A percentile compares a stretch with the other conserved stretches of the same genome.
phyloP scores from a whole-genome alignment of 1,140 invertebrate species.

The Diprion similis region DNA sequence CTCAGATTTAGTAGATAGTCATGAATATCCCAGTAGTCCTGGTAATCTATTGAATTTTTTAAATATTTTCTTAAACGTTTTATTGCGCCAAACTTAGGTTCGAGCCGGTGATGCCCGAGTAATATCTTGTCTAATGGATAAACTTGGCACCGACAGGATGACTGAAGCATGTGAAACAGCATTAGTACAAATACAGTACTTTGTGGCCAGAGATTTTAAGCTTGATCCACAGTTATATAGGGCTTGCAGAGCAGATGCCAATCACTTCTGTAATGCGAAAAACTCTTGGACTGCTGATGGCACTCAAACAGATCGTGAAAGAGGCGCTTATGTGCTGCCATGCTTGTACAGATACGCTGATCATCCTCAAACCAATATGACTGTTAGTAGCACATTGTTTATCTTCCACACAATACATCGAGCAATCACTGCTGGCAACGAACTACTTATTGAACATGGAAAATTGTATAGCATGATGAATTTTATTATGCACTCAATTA shows the following conservation, averaged over 20 bases:
- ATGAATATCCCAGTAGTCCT: constrained; percentile 12
- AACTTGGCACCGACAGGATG: constrained; percentile 87
- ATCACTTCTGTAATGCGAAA: constrained; percentile 80
- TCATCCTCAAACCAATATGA: constrained; percentile 71
- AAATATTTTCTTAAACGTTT: background rate
- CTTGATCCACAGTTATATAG: constrained; percentile 89
- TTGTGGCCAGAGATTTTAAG: constrained; percentile 93
- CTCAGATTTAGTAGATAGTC: constrained; percentile 9
- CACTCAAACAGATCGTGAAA: constrained; percentile 72
- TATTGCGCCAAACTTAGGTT: constrained; percentile 37
- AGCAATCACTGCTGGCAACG: constrained; percentile 7
- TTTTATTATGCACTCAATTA: constrained; percentile 14
- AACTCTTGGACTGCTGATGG: constrained; percentile 78
- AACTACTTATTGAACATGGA: background rate
- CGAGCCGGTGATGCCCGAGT: constrained; percentile 78
- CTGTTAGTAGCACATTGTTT: constrained; percentile 44
- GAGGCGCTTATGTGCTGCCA: constrained; percentile 83
- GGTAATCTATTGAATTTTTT: background rate
- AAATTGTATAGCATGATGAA: constrained; percentile 14
- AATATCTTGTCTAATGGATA: constrained; percentile 93
- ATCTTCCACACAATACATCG: background rate
- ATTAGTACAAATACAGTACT: constrained; percentile 96
- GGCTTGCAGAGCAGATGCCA: constrained; percentile 87
- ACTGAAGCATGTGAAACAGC: constrained; percentile 87
- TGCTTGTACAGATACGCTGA: constrained; percentile 92